Conservation (phyloP, 2,113 vertebrate species). For the Sturnira hondurensis region DNA sequence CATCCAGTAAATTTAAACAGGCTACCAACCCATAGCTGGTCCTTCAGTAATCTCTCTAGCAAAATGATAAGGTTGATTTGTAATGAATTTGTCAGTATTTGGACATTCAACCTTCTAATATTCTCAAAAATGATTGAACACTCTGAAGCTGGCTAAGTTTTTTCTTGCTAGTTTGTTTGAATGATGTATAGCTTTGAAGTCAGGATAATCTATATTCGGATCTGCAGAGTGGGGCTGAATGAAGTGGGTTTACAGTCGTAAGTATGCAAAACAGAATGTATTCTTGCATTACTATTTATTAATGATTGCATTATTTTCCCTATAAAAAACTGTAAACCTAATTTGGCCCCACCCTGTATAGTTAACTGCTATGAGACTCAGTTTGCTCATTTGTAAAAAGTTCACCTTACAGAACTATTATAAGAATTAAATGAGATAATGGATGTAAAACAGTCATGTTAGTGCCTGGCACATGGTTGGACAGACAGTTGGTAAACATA, state of each 20-base stretch:
- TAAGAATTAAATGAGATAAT: background rate
- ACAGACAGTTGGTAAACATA: background rate
- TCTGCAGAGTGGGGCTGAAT: background rate
- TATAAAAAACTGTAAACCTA: background rate
- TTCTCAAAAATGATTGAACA: background rate
- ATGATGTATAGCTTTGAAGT: background rate
- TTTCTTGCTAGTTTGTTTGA: background rate
- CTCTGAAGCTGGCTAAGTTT: background rate
- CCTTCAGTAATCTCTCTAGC: background rate
- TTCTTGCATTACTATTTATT: background rate
- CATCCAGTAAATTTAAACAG: conserved; percentile 8
- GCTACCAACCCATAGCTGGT: background rate
- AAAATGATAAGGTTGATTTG: background rate
- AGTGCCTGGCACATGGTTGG: background rate
- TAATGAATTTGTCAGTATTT: background rate
- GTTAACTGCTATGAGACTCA: background rate
- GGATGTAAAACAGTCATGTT: background rate
- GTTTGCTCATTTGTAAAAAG: background rate
- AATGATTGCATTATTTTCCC: background rate
- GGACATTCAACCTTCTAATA: background rate
- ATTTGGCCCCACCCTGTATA: background rate
- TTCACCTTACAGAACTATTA: background rate
- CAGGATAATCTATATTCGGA: background rate
- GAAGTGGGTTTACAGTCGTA: background rate
- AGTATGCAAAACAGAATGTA: background rate